Evolutionary conservation across 1,140 invertebrate species (phyloP), one percentile per base, ranked within the genome.

Genomic region (Pseudomyrmex cubaensis): DNA sequence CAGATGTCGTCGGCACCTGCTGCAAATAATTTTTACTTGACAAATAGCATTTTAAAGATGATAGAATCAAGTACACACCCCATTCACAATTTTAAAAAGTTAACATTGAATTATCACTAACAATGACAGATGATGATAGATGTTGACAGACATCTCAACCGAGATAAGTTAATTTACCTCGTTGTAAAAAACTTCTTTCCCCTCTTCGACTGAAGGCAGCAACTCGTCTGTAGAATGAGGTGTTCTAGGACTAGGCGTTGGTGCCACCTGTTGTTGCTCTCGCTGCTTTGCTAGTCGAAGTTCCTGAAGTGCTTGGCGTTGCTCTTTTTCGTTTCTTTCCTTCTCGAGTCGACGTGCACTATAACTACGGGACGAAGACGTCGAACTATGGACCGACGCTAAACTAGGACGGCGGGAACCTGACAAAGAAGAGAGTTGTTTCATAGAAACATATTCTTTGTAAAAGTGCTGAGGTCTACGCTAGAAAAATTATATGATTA

Each of bases 331-430:
- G 89, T 97, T 97, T 46, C 96, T 94, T 89, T 98, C 97, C 85
- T 96, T 95, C 90, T 98, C 97, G 91, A 97, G 96, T 57, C 96
- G 95, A 90, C 96, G 95, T 77, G 96, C 95, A 90, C 97, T 97
- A 93, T 97, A 98, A 93, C 97, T 97, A 89, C 96, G 95, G 67
- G 97, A 96, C 50, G 97, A 98, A 54, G 96, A 97, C 76, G 96
- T 96, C 87, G 96, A 96, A 94, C 97, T 97, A 92, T 97, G 97
- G 85, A 97, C 95, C 74, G 97, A 97, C 82, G 96, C 96, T 94
- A 97, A 94, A 95, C 97, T 97, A 93, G 97, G 97, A 95, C 97
- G 96, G 95, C 97, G 95, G 90, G 97, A 97, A 95, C 97, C 97
- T 97, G 35, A 94, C 15, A 22, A 63, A 70, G 74, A 89, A 15